These are phyloP conservation scores for Eristalis arbustorum DNA, from an alignment of 2,888 invertebrate species.

Conservation along the genomic window DNA sequence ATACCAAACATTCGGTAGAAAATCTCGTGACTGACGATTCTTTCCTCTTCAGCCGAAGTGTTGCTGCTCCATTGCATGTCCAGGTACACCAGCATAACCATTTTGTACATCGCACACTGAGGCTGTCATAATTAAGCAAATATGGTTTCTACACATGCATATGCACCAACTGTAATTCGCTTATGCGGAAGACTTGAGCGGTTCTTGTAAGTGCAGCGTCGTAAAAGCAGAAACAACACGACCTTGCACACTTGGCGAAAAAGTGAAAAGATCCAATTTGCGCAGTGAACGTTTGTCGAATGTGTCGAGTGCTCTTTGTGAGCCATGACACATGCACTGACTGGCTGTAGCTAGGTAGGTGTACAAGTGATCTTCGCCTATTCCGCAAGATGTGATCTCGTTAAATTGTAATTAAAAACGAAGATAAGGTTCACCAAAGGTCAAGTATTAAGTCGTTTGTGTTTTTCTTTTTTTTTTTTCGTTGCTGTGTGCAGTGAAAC, in stretches of 20 bases:
- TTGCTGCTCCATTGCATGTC: background rate
- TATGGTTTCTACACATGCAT: background rate
- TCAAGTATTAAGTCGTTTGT: conserved; percentile 44
- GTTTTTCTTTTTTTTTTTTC: background rate
- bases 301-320: background rate
- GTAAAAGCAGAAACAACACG: background rate
- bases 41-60: background rate
- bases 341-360: background rate
- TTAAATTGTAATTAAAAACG: conserved; percentile 32
- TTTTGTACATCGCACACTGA: background rate
- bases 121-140: background rate
- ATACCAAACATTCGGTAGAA: background rate
- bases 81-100: background rate
- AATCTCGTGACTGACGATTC: too few relatives aligned
- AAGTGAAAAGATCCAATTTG: background rate
- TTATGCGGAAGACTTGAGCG: background rate
- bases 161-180: background rate
- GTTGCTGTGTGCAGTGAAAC: background rate
- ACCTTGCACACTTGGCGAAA: conserved; percentile 45
- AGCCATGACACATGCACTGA: background rate
- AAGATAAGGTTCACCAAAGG: conserved; percentile 48
- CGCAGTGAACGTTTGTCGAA: background rate
- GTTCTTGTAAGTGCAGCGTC: background rate
- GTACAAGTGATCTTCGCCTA: background rate
- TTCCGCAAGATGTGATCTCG: conserved; percentile 13